phyloP scores from a whole-genome alignment of 1,140 invertebrate species.

The Caenorhabditis brenneri region DNA sequence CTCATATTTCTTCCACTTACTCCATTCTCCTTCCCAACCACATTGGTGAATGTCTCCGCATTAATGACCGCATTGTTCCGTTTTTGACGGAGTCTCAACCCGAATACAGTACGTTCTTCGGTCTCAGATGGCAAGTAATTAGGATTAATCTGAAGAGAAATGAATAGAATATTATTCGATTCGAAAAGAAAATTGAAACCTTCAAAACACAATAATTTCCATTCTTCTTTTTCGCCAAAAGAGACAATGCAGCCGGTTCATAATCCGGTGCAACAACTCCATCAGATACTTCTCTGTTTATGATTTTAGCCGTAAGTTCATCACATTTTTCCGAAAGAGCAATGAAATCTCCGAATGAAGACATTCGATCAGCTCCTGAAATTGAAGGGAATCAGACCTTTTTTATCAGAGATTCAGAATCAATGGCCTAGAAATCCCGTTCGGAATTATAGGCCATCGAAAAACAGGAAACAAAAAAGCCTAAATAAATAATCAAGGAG shows the following conservation, averaged over 20 bases:
- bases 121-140: conserved; percentile 81
- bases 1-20: conserved; percentile 51
- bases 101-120: conserved; percentile 87
- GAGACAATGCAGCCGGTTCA: conserved; percentile 80
- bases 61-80: conserved; percentile 88
- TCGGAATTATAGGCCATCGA: not conserved
- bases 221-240: conserved; percentile 93
- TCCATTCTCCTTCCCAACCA: conserved; percentile 80
- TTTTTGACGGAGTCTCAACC: conserved; percentile 87
- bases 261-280: conserved; percentile 94
- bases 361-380: conserved; percentile 93
- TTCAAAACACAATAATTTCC: conserved; percentile 89
- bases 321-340: conserved; percentile 92
- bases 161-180: not conserved
- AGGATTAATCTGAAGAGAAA: conserved; percentile 82
- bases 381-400: not conserved
- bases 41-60: conserved; percentile 80
- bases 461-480: conserved; percentile 34
- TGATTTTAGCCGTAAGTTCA: conserved; percentile 80
- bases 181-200: conserved; percentile 69
- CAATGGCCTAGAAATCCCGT: not conserved
- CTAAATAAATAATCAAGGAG: conserved; percentile 22
- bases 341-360: conserved; percentile 96
- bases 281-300: conserved; percentile 83
- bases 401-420: not conserved